Evolutionary conservation across 2,888 invertebrate genomes (phyloP).

Genomic region (Philereme vetulata): DNA sequence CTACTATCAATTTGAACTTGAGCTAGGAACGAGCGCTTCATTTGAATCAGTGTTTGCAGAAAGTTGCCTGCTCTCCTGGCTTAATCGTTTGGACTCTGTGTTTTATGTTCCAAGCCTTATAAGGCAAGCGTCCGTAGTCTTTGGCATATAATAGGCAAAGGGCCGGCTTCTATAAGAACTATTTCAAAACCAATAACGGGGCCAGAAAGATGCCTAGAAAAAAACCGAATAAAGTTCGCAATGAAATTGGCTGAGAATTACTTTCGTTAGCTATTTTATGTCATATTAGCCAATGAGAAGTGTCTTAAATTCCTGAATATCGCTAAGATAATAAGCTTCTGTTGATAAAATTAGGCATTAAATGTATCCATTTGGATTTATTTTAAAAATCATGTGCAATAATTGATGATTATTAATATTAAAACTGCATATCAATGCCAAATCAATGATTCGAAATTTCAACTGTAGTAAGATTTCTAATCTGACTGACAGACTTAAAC

Average conservation of each 20-base stretch:
- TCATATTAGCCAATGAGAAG: constrained; percentile 31
- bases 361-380: constrained; percentile 56
- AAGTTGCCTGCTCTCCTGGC: no score
- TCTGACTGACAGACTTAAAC: constrained; percentile 24
- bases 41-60: no score
- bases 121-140: no score
- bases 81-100: no score
- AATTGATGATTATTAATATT: constrained; percentile 64
- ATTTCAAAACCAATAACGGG: not conserved
- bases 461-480: constrained; percentile 32
- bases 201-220: not conserved
- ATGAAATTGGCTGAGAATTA: not conserved
- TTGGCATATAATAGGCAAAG: no score
- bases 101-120: no score
- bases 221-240: not conserved
- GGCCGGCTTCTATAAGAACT: not conserved
- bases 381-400: constrained; percentile 72
- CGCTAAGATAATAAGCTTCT: constrained; percentile 54
- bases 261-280: not conserved
- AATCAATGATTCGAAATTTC: constrained; percentile 66
- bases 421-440: constrained; percentile 77
- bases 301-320: constrained; percentile 40
- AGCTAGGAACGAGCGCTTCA: no score
- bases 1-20: no score
- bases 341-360: constrained; percentile 53